These are phyloP conservation scores for Ageneiosus marmoratus DNA, from an alignment of 2,113 vertebrate species.

Conservation along the genomic window DNA sequence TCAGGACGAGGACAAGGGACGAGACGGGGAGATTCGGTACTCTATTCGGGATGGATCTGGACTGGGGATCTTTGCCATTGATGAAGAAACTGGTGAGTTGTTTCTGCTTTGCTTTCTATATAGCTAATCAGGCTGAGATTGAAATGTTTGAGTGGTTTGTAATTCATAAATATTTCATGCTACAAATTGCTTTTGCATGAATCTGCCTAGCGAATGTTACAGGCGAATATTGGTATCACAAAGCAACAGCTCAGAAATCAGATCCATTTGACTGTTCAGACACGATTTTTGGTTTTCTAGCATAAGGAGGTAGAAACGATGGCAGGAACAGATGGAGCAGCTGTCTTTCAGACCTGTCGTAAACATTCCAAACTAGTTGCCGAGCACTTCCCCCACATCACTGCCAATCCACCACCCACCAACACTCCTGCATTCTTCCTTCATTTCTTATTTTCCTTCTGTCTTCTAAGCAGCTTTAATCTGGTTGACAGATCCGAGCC, in stretches of 20 bases:
- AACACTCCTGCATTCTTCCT: not conserved
- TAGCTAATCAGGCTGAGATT: not conserved
- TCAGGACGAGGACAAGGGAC: slow-evolving; percentile 86
- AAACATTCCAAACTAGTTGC: slow-evolving; percentile 66
- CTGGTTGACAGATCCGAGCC: slow-evolving; percentile 29
- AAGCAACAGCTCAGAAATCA: not conserved
- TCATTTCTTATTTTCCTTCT: slow-evolving; percentile 11
- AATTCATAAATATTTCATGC: slow-evolving; percentile 43
- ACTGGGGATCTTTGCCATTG: slow-evolving; percentile 88
- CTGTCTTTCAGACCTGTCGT: slow-evolving; percentile 65
- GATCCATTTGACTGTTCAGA: slow-evolving; percentile 21
- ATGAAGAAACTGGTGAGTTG: slow-evolving; percentile 91
- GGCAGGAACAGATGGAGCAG: slow-evolving; percentile 68
- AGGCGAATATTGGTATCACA: slow-evolving; percentile 6
- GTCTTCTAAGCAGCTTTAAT: not conserved
- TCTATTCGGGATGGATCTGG: slow-evolving; percentile 95
- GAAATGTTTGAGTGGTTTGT: slow-evolving; percentile 2
- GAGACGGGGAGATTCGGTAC: slow-evolving; percentile 89
- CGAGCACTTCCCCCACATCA: slow-evolving; percentile 39
- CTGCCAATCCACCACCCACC: not conserved
- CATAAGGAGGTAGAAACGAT: slow-evolving; percentile 51
- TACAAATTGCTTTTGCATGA: slow-evolving; percentile 21
- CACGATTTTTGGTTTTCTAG: slow-evolving; percentile 56
- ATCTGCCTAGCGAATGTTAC: slow-evolving; percentile 8
- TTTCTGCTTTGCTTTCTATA: not conserved